phyloP scores from a whole-genome alignment of 2,113 vertebrate genomes.

The Illadopsis cleaveri region DNA sequence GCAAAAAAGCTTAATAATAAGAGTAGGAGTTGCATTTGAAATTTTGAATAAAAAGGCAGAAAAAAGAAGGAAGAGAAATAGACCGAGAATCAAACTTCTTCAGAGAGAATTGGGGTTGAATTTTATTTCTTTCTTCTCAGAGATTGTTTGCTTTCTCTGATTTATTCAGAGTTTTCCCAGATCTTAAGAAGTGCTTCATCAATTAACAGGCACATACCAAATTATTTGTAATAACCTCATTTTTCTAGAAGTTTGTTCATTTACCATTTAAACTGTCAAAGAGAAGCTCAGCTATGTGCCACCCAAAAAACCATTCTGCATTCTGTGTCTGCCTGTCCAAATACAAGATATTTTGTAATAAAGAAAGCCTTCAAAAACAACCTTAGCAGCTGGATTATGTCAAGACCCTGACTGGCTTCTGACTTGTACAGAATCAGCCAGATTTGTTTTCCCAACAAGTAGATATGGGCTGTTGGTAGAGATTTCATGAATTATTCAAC shows the following conservation, averaged over 20 bases:
- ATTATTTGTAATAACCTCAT: conserved; percentile 36
- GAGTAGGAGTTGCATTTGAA: not conserved
- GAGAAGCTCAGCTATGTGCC: not conserved
- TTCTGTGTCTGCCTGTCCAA: conserved; percentile 10
- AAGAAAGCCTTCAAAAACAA: not conserved
- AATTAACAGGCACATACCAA: not conserved
- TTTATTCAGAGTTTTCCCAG: not conserved
- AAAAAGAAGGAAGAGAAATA: not conserved
- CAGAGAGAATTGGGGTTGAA: not conserved
- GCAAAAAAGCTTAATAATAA: not conserved
- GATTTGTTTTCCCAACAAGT: not conserved
- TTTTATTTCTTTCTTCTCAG: not conserved
- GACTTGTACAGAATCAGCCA: not conserved
- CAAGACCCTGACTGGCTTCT: not conserved
- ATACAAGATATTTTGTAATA: not conserved
- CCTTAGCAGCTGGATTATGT: not conserved
- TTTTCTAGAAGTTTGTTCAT: conserved; percentile 41
- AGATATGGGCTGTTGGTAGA: not conserved
- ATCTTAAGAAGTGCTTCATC: not conserved
- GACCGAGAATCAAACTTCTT: not conserved
- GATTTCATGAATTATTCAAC: not conserved
- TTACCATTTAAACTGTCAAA: conserved; percentile 10
- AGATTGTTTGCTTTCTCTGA: not conserved
- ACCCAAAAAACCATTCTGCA: not conserved
- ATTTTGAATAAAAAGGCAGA: not conserved